A percentile compares a stretch with the other conserved stretches of the same genome.
Conservation (phyloP, 2,113 vertebrate genomes). For the Aldabrachelys gigantea region DNA sequence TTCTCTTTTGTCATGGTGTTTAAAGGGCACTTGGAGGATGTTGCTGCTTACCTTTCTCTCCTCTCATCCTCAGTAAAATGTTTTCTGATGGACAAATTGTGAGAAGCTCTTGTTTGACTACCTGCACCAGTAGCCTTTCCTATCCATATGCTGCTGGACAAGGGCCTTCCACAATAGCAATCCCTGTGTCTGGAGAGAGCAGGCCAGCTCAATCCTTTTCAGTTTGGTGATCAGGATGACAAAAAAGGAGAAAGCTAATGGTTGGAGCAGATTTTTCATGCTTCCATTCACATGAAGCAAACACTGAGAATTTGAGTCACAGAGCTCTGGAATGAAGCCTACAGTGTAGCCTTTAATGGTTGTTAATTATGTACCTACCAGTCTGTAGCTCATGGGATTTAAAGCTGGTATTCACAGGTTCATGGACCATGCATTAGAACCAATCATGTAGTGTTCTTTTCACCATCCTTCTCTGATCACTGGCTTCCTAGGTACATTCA, state of each 20-base stretch:
- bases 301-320: not conserved
- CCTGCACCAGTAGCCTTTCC: not conserved
- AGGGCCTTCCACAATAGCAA: not conserved
- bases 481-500: slow-evolving; percentile 3
- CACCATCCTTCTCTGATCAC: slow-evolving; percentile 18
- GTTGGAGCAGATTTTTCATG: not conserved
- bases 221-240: not conserved
- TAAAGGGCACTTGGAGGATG: not conserved
- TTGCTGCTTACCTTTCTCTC: not conserved
- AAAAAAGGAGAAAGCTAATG: not conserved
- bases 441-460: not conserved
- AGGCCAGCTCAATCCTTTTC: not conserved
- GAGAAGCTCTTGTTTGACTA: not conserved
- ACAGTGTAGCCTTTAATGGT: not conserved
- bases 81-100: not conserved
- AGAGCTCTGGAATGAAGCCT: not conserved
- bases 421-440: not conserved
- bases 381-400: not conserved
- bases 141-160: not conserved
- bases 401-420: not conserved
- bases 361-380: not conserved
- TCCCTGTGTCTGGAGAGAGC: not conserved
- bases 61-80: not conserved
- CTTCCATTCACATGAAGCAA: not conserved
- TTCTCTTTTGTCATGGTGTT: not conserved